Conservation (phyloP, 2,113 vertebrate species). For the Taurulus bubalis region DNA sequence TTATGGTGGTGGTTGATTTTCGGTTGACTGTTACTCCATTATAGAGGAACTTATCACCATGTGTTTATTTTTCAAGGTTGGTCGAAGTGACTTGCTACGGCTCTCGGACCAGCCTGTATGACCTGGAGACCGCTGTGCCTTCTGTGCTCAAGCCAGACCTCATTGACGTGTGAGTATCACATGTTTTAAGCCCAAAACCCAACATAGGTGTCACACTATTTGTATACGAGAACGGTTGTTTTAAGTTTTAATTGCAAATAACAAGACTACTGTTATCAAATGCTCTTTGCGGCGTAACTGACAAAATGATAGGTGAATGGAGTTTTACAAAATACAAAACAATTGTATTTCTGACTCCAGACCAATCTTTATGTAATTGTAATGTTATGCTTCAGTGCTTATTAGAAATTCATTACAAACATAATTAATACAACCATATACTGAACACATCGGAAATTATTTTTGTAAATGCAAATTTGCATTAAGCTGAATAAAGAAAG, state of each 20-base stretch:
- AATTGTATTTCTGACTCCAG: constrained; percentile 1
- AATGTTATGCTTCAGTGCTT: neutral
- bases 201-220: neutral
- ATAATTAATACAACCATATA: neutral
- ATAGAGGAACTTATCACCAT: neutral
- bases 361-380: neutral
- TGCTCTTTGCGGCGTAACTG: neutral
- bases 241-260: neutral
- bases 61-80: constrained; percentile 81
- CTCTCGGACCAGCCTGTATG: constrained; percentile 95
- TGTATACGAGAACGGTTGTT: neutral
- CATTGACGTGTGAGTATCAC: constrained; percentile 93
- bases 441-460: neutral
- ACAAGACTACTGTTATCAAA: neutral
- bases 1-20: neutral
- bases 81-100: constrained; percentile 96
- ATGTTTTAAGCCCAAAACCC: neutral
- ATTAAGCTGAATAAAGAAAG: neutral
- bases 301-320: neutral
- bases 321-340: constrained; percentile 5
- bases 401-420: neutral
- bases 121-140: constrained; percentile 97
- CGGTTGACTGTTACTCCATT: neutral
- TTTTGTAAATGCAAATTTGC: neutral
- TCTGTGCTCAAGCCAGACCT: constrained; percentile 98